Evolutionary conservation across 2,888 invertebrate species (phyloP).

Genomic region (Ophonus ardosiacus): DNA sequence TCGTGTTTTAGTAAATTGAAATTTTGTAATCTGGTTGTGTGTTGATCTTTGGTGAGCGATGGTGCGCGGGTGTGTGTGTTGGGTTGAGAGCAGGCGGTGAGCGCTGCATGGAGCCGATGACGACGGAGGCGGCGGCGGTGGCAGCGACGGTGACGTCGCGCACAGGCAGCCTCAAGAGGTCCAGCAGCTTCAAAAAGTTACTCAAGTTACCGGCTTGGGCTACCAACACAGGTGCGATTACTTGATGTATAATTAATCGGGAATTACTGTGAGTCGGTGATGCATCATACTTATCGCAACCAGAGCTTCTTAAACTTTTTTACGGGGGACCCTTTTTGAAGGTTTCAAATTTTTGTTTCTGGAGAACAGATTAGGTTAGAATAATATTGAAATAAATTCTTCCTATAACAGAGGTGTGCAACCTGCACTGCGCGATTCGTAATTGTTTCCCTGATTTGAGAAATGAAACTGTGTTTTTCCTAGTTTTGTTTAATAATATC

Average conservation of each 20-base stretch:
- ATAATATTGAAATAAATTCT: no score
- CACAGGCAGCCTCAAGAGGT: slow-evolving; percentile 77
- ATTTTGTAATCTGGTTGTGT: not conserved
- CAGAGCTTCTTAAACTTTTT: no score
- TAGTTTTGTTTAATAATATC: no score
- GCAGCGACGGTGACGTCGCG: slow-evolving; percentile 68
- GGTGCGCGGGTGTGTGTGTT: slow-evolving; percentile 26
- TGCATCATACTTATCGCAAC: not conserved
- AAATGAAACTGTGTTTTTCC: no score
- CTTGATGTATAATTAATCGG: no score
- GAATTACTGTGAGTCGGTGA: not conserved
- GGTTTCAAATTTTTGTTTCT: no score
- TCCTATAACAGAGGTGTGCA: no score
- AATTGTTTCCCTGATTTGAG: no score
- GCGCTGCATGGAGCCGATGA: slow-evolving; percentile 55
- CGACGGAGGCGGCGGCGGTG: slow-evolving; percentile 51
- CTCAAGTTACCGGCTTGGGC: slow-evolving; percentile 77
- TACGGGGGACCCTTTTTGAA: no score
- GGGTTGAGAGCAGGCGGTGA: not conserved
- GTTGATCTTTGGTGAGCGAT: not conserved
- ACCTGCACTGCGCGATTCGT: no score
- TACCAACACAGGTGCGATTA: slow-evolving; percentile 68
- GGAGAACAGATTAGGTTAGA: no score
- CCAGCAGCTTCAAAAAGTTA: slow-evolving; percentile 79
- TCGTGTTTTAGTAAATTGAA: no score